phyloP scores from a whole-genome alignment of 2,113 vertebrate species.

The Stigmatopora nigra region DNA sequence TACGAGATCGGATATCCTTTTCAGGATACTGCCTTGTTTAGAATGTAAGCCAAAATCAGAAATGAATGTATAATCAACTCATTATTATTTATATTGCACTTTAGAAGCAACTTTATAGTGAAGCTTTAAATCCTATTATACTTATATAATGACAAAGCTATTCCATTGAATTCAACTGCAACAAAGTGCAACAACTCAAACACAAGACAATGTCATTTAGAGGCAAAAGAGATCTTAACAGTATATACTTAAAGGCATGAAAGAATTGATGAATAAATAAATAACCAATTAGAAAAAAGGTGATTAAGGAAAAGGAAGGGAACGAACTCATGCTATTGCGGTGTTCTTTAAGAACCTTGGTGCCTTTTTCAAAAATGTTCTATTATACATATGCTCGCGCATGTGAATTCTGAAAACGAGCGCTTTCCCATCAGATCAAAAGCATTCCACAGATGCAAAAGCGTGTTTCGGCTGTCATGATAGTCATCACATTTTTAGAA shows the following conservation, averaged over 20 bases:
- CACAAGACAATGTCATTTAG: no score
- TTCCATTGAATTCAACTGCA: no score
- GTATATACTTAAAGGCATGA: no score
- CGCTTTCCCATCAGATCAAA: constrained; percentile 6
- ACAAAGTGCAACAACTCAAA: no score
- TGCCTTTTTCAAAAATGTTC: background rate
- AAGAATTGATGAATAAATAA: background rate
- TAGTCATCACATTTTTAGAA: background rate
- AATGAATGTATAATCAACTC: no score
- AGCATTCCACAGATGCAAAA: background rate
- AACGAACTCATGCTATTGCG: background rate
- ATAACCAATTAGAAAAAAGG: background rate
- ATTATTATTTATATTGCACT: no score
- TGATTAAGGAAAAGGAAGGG: background rate
- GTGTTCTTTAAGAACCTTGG: background rate
- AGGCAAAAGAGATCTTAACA: no score
- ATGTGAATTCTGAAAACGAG: background rate
- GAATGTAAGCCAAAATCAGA: no score
- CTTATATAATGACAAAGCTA: no score
- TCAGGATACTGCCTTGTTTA: background rate
- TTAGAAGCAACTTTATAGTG: no score
- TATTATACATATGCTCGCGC: no score
- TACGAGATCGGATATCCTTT: background rate
- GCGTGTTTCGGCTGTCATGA: background rate
- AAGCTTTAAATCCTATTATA: no score